Conservation (phyloP, 2,888 invertebrate species). For the Acleris emargana region DNA sequence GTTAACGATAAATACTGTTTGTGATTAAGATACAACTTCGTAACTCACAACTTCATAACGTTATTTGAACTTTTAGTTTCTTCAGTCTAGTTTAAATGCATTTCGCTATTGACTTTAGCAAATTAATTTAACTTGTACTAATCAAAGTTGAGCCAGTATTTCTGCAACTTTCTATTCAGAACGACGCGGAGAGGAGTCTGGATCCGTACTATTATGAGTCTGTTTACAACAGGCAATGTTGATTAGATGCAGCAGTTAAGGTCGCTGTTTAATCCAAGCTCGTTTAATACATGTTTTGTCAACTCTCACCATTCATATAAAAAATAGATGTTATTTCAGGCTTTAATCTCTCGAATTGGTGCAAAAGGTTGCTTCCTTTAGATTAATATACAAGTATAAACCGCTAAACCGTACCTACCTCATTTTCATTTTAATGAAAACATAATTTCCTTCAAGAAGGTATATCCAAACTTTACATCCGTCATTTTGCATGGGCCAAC, state of each 20-base stretch:
- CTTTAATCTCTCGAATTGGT: too few relatives aligned
- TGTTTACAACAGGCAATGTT: not conserved
- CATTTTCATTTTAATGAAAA: conserved; percentile 82
- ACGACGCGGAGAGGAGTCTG: conserved; percentile 39
- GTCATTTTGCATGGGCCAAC: conserved; percentile 84
- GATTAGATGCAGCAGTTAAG: not conserved
- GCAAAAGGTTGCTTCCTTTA: conserved; percentile 15
- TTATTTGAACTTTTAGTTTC: conserved; percentile 29
- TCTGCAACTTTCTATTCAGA: conserved; percentile 48
- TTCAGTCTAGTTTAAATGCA: conserved; percentile 52
- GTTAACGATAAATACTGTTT: conserved; percentile 2
- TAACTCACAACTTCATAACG: conserved; percentile 13
- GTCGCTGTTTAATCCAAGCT: conserved; percentile 1
- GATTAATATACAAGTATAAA: conserved; percentile 61
- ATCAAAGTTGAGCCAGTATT: conserved; percentile 67
- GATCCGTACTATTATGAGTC: conserved; percentile 20
- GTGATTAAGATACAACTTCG: conserved; percentile 3
- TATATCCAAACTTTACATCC: conserved; percentile 83
- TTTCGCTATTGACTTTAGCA: conserved; percentile 58
- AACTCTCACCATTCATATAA: too few relatives aligned
- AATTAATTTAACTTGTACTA: conserved; percentile 68
- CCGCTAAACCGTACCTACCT: conserved; percentile 70
- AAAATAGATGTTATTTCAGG: too few relatives aligned
- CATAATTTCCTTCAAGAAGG: conserved; percentile 82
- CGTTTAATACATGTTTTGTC: not conserved